Evolutionary conservation across 2,888 invertebrate genomes (phyloP), one percentile per base, ranked within the genome.

Genomic region (Netelia melanura): DNA sequence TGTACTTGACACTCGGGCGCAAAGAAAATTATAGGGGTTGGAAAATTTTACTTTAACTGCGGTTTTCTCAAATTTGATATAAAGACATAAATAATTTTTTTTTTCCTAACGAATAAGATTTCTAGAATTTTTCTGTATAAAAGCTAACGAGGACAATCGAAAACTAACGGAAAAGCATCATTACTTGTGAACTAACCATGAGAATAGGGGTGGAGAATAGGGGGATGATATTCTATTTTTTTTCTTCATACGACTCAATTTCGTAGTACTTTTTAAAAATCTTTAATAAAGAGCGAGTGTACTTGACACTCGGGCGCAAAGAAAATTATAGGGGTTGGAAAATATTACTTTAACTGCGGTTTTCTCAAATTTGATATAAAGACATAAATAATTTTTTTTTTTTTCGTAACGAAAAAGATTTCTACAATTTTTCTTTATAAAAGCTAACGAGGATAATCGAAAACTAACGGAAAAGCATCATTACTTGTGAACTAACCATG

Each of bases 31-130:
- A n/a, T 48, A 25, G 3, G 6, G 14, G 0, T 21, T 1, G 56
- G 56, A 10, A 30, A n/a, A 77, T 68, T 77, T 67, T 48, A 44
- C 14, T 43, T 25, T n/a, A 23, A 54, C 71, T 77, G 58, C 48
- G 8, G 3, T 56, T 52, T 71, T 58, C 9, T 44, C n/a, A 23
- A 52, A n/a, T 67, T 74, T 17, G 17, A 17, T 17, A 17, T 17
- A 17, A 17, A 17, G 17, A 17, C 17, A 17, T 17, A 17, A 17
- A 17, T 17, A 17, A 17, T 17, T 17, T 17, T 17, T 17, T n/a
- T 17, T 17, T 17, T 17, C 17, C 17, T 17, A 17, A 17, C 0
- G 17, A 17, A 17, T 0, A 17, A 17, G 17, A 17, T 17, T 17
- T 30, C 30, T 30, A 3, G 30, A 5, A 5, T 5, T 3, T 30